Percentiles rank a stretch among this genome's conserved stretches.
Evolutionary conservation across 2,797 vertebrate genomes (phyloP).

Genomic region (Xerus rutilus): DNA sequence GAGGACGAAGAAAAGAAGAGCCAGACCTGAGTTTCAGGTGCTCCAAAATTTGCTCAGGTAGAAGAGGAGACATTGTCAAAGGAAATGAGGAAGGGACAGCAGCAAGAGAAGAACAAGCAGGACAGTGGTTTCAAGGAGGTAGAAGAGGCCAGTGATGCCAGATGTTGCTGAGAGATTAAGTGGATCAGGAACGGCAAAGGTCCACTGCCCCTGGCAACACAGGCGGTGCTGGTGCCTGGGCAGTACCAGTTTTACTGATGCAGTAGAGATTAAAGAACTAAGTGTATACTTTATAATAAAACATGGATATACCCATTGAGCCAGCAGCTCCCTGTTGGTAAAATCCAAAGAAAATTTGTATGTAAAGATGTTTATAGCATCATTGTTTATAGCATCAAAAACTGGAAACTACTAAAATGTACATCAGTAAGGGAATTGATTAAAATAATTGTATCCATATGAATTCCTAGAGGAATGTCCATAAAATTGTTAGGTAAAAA

Average conservation of each 20-base stretch:
- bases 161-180: neutral
- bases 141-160: neutral
- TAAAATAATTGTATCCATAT: constrained; percentile 24
- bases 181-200: neutral
- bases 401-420: neutral
- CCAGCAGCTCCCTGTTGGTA: neutral
- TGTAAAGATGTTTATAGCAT: neutral
- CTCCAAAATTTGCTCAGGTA: neutral
- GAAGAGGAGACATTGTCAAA: neutral
- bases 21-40: neutral
- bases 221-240: neutral
- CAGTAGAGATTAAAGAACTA: neutral
- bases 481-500: constrained; percentile 34
- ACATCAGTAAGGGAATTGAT: constrained; percentile 13
- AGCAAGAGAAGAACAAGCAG: neutral
- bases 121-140: neutral
- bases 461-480: neutral
- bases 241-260: neutral
- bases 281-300: neutral
- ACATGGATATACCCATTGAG: neutral
- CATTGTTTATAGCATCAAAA: constrained; percentile 9
- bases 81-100: neutral
- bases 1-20: neutral
- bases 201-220: neutral
- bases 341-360: constrained; percentile 7